Base-by-base conservation (phyloP, 2,797 vertebrate genomes). In the Fratercula arctica region DNA sequence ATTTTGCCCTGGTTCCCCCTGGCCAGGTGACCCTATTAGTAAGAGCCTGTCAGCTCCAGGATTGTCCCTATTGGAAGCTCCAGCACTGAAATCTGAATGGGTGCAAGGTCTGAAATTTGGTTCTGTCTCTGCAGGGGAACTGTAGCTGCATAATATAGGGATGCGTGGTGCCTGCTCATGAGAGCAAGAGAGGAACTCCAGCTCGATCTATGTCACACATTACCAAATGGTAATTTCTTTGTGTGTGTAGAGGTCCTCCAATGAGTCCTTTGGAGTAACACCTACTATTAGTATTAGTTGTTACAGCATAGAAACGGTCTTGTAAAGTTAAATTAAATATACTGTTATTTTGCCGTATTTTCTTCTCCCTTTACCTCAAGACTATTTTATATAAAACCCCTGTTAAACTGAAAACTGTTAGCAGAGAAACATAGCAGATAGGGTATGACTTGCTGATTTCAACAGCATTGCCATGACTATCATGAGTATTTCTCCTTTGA, bases 151-250 rank as follows among this genome's bases (percentile, higher is more conserved):
- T 2, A 1, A 23, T 13, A 16, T 0, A 50, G 33, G 66, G 11
- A 11, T 23, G 1, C 2, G 1, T 39, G 11, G 17, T 26, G 6
- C 29, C 23, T 73, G 16, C 11, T 74, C 1, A 4, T 26, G 13
- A 41, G 11, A 85, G 8, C 12, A 90, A 15, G 6, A 64, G 24
- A 59, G 28, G n/a, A 86, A 45, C 11, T 73, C 11, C 28, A 19
- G 9, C 20, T 54, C 0, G 0, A 17, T 14, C 51, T 73, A 2
- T 39, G 23, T 43, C 13, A 19, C 13, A 10, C 0, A 0, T 68
- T 37, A 35, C 12, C 25, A 48, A 25, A 51, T 3, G 21, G 28
- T 43, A 35, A 35, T 35, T 35, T 39, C 18, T 80, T 68, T 28
- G 4, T 35, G 16, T 14, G n/a, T 33, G 11, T 46, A 59, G 20